Conservation (phyloP, 2,797 vertebrate genomes). For the Halcyon smyrnensis region DNA sequence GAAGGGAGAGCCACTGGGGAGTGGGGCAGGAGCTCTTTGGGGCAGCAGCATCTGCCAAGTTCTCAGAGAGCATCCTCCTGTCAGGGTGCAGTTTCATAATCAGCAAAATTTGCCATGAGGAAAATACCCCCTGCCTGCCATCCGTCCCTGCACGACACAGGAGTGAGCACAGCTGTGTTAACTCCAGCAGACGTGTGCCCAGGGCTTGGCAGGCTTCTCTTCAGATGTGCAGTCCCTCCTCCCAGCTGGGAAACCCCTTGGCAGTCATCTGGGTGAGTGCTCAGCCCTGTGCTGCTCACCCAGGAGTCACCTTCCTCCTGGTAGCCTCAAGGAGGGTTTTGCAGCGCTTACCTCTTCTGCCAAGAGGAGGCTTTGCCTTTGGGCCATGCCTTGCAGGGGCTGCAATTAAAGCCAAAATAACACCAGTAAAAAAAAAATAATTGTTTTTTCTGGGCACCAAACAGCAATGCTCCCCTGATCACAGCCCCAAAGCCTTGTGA, state of each 20-base stretch:
- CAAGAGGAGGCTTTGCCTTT: neutral
- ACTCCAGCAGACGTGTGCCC: fast-evolving
- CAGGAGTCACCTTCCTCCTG: neutral
- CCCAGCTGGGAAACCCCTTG: neutral
- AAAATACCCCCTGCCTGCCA: too few species aligned
- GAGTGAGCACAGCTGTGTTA: too few species aligned
- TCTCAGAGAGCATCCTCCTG: neutral
- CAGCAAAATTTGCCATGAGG: neutral
- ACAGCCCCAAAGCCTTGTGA: neutral
- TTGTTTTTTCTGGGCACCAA: neutral
- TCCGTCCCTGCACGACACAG: fast-evolving
- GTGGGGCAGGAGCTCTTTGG: neutral
- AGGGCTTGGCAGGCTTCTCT: neutral
- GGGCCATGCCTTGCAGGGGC: neutral
- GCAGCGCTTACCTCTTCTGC: neutral
- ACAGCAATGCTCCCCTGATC: neutral
- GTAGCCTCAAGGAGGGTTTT: neutral
- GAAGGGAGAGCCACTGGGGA: neutral
- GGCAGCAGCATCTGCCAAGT: neutral
- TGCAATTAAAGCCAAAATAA: neutral
- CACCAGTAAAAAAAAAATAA: neutral
- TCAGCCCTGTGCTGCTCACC: neutral
- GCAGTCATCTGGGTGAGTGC: neutral
- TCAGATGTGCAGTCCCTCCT: neutral
- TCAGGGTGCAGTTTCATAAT: neutral